A percentile compares a stretch with the other conserved stretches of the same genome.
Conservation (phyloP, 2,797 vertebrate genomes). For the Kryptopterus vitreolus region DNA sequence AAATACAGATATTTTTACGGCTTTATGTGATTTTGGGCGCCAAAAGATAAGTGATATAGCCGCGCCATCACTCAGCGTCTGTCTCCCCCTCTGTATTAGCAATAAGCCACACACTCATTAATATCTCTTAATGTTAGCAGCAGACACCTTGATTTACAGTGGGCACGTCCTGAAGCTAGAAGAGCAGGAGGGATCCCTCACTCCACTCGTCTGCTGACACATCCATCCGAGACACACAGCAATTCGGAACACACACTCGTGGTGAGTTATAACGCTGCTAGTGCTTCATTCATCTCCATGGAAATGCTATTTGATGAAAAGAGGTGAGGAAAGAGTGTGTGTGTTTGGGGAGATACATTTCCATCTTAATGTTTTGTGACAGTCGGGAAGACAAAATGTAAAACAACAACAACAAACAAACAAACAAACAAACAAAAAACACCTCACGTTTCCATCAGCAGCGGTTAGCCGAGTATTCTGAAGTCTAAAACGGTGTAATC, state of each 20-base stretch:
- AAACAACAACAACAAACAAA: too few relatives aligned
- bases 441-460: not conserved
- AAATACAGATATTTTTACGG: constrained; percentile 15
- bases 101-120: constrained; percentile 57
- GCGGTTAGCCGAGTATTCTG: constrained; percentile 17
- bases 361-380: constrained; percentile 19
- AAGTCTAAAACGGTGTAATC: constrained; percentile 7
- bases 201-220: constrained; percentile 56
- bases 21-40: constrained; percentile 17
- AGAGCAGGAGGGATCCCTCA: constrained; percentile 54
- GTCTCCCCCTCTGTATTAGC: constrained; percentile 53
- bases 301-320: constrained; percentile 41
- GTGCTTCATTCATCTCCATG: constrained; percentile 57
- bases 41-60: constrained; percentile 52
- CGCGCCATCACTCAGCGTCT: constrained; percentile 43
- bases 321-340: not conserved
- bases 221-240: constrained; percentile 47
- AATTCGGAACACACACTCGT: constrained; percentile 35
- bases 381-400: not conserved
- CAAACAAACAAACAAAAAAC: too few relatives aligned
- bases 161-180: constrained; percentile 48
- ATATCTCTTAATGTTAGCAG: constrained; percentile 59
- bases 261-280: constrained; percentile 46
- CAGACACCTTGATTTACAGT: constrained; percentile 62
- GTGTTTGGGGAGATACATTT: constrained; percentile 3